phyloP scores from a whole-genome alignment of 2,797 vertebrate genomes.

The Botia almorhae region DNA sequence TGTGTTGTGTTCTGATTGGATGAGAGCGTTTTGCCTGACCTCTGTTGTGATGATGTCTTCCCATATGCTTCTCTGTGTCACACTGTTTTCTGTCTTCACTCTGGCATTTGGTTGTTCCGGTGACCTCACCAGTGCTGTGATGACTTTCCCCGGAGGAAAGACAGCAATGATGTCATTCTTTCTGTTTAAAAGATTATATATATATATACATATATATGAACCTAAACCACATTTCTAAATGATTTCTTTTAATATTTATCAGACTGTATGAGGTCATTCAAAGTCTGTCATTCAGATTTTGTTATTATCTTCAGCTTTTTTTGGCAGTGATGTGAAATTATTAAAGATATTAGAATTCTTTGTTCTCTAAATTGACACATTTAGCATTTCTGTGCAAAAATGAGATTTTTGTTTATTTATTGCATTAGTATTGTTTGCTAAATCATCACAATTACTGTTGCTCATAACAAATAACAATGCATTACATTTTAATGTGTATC shows the following conservation, averaged over 20 bases:
- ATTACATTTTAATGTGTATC: too few relatives aligned
- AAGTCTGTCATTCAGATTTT: not conserved
- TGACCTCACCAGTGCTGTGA: slow-evolving; percentile 28
- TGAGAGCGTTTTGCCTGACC: slow-evolving; percentile 10
- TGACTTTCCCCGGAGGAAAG: slow-evolving; percentile 10
- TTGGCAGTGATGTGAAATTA: too few relatives aligned
- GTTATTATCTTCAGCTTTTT: too few relatives aligned
- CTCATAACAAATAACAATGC: too few relatives aligned
- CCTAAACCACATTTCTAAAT: not conserved
- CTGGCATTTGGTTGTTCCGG: not conserved
- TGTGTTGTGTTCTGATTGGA: slow-evolving; percentile 1
- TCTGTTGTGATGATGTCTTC: slow-evolving; percentile 1
- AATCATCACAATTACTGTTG: too few relatives aligned
- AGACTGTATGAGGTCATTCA: too few relatives aligned
- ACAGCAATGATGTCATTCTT: slow-evolving; percentile 39
- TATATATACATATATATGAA: not conserved
- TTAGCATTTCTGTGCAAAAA: too few relatives aligned
- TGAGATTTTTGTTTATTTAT: too few relatives aligned
- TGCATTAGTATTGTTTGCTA: too few relatives aligned
- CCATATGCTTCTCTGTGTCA: slow-evolving; percentile 11
- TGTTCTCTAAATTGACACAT: too few relatives aligned
- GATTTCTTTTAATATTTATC: too few relatives aligned
- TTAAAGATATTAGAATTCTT: too few relatives aligned
- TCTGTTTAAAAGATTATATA: slow-evolving; percentile 25
- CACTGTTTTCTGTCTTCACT: not conserved